phyloP scores from a whole-genome alignment of 2,113 vertebrate species.

The Ceyx margarethae region DNA sequence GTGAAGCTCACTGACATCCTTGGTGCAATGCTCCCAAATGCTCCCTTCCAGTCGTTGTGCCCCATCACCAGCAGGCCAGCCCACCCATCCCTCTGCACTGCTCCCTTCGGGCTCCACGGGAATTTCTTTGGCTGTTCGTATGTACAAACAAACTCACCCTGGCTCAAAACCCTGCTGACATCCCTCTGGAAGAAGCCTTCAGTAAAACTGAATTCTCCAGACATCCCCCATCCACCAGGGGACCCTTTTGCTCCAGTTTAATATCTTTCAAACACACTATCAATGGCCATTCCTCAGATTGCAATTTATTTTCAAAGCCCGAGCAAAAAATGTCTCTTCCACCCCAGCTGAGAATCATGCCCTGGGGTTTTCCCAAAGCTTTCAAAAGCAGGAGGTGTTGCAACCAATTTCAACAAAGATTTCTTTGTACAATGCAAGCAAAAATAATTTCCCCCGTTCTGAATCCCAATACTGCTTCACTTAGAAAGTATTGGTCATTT shows the following conservation, averaged over 20 bases:
- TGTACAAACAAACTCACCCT: neutral
- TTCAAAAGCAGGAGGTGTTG: constrained; percentile 19
- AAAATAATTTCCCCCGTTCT: neutral
- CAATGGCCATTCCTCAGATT: rapidly evolving
- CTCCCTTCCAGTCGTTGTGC: rapidly evolving
- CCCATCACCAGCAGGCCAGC: neutral
- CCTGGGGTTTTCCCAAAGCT: constrained; percentile 13
- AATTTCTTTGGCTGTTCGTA: neutral
- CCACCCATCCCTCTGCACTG: neutral
- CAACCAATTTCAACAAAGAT: constrained; percentile 33
- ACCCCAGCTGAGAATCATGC: neutral
- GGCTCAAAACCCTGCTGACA: rapidly evolving
- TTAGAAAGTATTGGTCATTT: neutral
- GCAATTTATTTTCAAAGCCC: neutral
- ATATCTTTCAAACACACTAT: neutral
- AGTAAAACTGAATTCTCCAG: neutral
- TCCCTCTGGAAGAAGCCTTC: neutral
- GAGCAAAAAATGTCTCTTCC: neutral
- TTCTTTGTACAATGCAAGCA: neutral
- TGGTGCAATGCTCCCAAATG: neutral
- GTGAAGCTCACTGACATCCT: rapidly evolving
- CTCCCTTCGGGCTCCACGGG: neutral
- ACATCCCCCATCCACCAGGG: neutral
- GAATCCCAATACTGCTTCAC: neutral
- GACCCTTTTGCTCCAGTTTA: neutral